Evolutionary conservation across 1,140 invertebrate species (phyloP), one percentile per base, ranked within the genome.

Genomic region (Mizuhopecten yessoensis): DNA sequence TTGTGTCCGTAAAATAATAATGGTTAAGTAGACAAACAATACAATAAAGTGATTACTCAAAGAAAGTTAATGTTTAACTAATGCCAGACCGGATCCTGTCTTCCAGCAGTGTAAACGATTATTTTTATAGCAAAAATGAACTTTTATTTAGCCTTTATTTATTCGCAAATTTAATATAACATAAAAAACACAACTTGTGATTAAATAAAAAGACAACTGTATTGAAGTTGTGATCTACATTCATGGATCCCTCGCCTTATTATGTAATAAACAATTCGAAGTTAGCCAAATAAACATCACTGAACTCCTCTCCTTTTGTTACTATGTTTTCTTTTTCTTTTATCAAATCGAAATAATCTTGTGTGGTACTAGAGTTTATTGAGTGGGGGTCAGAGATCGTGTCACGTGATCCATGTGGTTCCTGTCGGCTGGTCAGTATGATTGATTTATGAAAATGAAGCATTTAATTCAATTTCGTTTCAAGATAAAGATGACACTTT

Each of bases 361-460:
- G 23, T 75, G 57, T 17, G 57, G 11, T 5, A n/a, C 23, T 75
- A 29, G n/a, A 17, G 23, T 75, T 75, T 75, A 75, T 75, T n/a
- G 17, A 75, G 57, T 9, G 1, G 17, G n/a, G 57, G 57, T 75
- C 57, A 75, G n/a, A 75, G 57, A 29, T 75, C 57, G 29, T 29
- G n/a, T n/a, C 57, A 75, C 57, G 57, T 75, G 57, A 75, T 29
- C 57, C 57, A 75, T 75, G 57, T 75, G 57, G 57, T 75, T 75
- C 57, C 57, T 11, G 57, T 75, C 57, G 57, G 57, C 5, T 29
- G 57, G 57, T 75, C 57, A 75, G 57, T 75, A 75, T 29, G 57
- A 75, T 75, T 75, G 57, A 75, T 75, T 75, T 75, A 75, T 75
- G 23, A 75, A 75, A 75, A 75, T 75, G 57, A 75, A 75, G 57